Evolutionary conservation across 2,797 vertebrate species (phyloP).

Genomic region (Cuniculus paca): DNA sequence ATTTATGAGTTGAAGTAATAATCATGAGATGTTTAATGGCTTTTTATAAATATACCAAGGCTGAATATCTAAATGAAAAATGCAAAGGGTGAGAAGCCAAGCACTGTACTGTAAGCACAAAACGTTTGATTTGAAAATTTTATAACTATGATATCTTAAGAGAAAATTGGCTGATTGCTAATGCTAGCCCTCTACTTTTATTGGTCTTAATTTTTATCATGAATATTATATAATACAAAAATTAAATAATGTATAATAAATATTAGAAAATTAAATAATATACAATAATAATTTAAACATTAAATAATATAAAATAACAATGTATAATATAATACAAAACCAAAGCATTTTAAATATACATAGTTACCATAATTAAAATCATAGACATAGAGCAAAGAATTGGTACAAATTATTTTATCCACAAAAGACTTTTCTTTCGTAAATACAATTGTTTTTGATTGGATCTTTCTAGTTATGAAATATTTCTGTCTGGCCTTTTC

Average conservation of each 20-base stretch:
- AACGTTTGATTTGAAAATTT: not conserved
- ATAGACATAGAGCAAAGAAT: not conserved
- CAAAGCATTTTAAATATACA: not conserved
- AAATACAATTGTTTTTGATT: not conserved
- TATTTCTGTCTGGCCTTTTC: not conserved
- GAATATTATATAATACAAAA: not conserved
- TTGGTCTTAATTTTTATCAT: conserved; percentile 1
- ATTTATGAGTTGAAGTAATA: conserved; percentile 44
- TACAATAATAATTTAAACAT: too few relatives aligned
- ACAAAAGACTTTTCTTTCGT: not conserved
- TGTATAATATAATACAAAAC: not conserved
- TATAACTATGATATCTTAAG: not conserved
- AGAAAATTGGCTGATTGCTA: not conserved
- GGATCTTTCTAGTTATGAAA: not conserved
- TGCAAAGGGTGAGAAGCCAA: conserved; percentile 12
- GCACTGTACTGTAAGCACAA: not conserved
- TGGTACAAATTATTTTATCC: not conserved
- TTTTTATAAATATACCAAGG: conserved; percentile 16
- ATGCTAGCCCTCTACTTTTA: not conserved
- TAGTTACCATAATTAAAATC: not conserved
- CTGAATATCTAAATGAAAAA: conserved; percentile 54
- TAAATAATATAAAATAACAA: too few relatives aligned
- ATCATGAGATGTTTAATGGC: conserved; percentile 42
- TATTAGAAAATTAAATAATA: too few relatives aligned
- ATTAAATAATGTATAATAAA: too few relatives aligned